Evolutionary conservation across 2,797 vertebrate genomes (phyloP).

Genomic region (Mycteria americana): DNA sequence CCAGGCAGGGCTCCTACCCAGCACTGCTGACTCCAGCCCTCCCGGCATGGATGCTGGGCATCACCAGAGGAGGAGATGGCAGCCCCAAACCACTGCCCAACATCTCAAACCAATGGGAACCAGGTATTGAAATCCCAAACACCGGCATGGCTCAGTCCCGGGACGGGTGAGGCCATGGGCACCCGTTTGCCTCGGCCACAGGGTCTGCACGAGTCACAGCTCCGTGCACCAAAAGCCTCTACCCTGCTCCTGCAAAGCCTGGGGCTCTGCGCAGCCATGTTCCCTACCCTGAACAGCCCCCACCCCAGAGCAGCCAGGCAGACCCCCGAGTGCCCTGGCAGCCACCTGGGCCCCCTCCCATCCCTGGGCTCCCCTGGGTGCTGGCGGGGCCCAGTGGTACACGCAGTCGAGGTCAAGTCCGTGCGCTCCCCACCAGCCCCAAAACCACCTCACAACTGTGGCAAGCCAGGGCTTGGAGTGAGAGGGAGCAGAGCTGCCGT

Average conservation of each 20-base stretch:
- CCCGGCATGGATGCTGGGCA: not conserved
- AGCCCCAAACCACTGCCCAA: not conserved
- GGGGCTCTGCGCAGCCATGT: accelerated
- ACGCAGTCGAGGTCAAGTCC: accelerated
- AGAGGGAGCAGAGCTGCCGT: not conserved
- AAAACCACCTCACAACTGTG: not conserved
- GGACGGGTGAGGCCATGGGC: accelerated
- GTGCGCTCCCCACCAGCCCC: accelerated
- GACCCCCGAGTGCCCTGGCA: not conserved
- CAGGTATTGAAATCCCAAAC: not conserved
- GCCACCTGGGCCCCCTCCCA: not conserved
- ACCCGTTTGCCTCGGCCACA: accelerated
- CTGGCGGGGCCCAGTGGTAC: not conserved
- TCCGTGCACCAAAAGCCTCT: accelerated
- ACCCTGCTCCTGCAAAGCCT: not conserved
- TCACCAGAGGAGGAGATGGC: not conserved
- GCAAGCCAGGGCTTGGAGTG: accelerated
- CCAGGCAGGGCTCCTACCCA: not conserved
- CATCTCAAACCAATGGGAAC: not conserved
- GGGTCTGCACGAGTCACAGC: not conserved
- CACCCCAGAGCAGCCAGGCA: not conserved
- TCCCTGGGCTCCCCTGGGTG: not conserved
- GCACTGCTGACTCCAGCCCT: not conserved
- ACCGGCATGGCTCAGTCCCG: not conserved
- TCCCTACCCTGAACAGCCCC: accelerated